Base-by-base conservation (phyloP, 2,797 vertebrate genomes). In the Xiphorhynchus erythropygius region DNA sequence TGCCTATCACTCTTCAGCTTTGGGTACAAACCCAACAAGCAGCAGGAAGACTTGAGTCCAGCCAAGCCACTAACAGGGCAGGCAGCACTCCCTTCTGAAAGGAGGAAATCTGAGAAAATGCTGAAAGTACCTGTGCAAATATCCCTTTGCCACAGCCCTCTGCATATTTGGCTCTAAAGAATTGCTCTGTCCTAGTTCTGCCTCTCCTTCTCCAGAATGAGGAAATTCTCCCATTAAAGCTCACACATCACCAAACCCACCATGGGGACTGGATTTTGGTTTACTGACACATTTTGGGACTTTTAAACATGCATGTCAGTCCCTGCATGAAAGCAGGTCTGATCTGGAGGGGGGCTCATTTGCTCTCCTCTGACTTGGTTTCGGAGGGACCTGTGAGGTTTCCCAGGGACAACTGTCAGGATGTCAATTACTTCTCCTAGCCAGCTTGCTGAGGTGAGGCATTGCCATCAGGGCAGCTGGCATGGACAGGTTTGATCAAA, bases 111-210 rank as follows among this genome's bases (percentile, higher is more conserved):
- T n/a, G n/a, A 55, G 62, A 62, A 87, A 55, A 35, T 2, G 4
- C 25, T 63, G 59, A 18, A 52, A 76, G 12, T 21, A 5, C 5
- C 55, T 16, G 2, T 24, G 59, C 77, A 89, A 53, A 39, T 23
- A 25, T 47, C 47, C 55, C 16, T 46, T 65, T 67, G 32, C 77
- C 41, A 7, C 5, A 2, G 33, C 22, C 13, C 10, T 73, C 63
- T 30, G 60, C 30, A 57, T 41, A 6, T 6, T 0, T 0, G 62
- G 41, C 32, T 63, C 35, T 18, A 9, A 71, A 42, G 22, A 49
- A 41, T 16, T 5, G 5, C 28, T 52, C n/a, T 46, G 30, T 18
- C 49, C 32, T 37, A 28, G 32, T 44, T 47, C 39, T 63, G 47
- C 46, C 44, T 77, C 69, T 84, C 55, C 47, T 75, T 52, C 44